These are phyloP conservation scores for Bicyclus anynana DNA, from an alignment of 1,140 invertebrate genomes.

Conservation along the genomic window DNA sequence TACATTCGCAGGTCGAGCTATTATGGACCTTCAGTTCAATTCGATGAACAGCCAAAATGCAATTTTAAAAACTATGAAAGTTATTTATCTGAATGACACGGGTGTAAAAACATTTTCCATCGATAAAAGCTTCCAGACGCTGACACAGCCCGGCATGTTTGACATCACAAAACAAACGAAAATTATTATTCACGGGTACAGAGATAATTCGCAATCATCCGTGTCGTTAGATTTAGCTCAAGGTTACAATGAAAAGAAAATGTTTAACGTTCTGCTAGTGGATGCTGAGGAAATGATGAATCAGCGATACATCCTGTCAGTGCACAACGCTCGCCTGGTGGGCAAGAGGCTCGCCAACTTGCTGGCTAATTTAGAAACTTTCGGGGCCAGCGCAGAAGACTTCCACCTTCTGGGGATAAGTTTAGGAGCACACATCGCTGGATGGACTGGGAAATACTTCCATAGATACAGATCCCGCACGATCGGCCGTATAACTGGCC, in stretches of 20 bases:
- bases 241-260: slow-evolving; percentile 60
- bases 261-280: slow-evolving; percentile 63
- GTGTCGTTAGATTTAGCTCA: slow-evolving; percentile 55
- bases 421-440: slow-evolving; percentile 79
- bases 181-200: slow-evolving; percentile 66
- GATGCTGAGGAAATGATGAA: slow-evolving; percentile 65
- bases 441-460: slow-evolving; percentile 79
- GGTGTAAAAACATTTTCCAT: slow-evolving; percentile 46
- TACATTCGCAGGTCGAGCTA: slow-evolving; percentile 56
- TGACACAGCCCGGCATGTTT: slow-evolving; percentile 48
- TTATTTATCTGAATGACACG: slow-evolving; percentile 44
- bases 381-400: slow-evolving; percentile 65
- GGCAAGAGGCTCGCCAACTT: slow-evolving; percentile 73
- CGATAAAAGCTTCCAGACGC: slow-evolving; percentile 45
- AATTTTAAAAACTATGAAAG: slow-evolving; percentile 63
- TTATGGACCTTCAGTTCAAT: slow-evolving; percentile 56
- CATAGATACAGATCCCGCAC: slow-evolving; percentile 56
- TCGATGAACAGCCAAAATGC: slow-evolving; percentile 47
- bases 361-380: slow-evolving; percentile 73
- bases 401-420: slow-evolving; percentile 80
- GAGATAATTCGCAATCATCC: slow-evolving; percentile 57
- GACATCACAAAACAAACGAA: slow-evolving; percentile 69
- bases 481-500: slow-evolving; percentile 70
- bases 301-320: slow-evolving; percentile 58
- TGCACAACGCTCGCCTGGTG: slow-evolving; percentile 61